Evolutionary conservation across 2,888 invertebrate genomes (phyloP).

Genomic region (Elysia crispata): DNA sequence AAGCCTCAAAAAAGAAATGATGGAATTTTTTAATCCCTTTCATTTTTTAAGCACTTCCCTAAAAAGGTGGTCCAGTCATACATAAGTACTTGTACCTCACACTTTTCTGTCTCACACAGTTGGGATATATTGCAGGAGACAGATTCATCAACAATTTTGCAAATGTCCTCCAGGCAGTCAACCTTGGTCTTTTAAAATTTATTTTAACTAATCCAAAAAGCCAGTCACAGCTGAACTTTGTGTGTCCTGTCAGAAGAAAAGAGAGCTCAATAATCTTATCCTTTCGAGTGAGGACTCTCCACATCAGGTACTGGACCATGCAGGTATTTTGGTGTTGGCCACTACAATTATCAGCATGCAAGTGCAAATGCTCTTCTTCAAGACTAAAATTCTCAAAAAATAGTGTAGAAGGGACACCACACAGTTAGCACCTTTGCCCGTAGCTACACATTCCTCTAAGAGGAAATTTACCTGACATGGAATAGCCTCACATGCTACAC

Average conservation of each 20-base stretch:
- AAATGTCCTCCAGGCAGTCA: too few species aligned
- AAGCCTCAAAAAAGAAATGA: too few species aligned
- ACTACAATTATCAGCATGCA: slow-evolving; percentile 43
- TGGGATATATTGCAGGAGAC: too few species aligned
- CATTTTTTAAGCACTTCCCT: too few species aligned
- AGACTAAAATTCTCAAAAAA: background rate
- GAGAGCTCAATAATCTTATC: slow-evolving; percentile 23
- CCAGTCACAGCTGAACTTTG: slow-evolving; percentile 51
- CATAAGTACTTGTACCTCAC: too few species aligned
- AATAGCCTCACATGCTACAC: background rate
- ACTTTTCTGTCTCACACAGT: too few species aligned
- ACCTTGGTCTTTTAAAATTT: too few species aligned
- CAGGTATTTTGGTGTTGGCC: background rate
- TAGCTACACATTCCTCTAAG: background rate
- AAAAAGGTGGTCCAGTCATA: too few species aligned
- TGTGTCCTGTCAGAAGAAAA: slow-evolving; percentile 48
- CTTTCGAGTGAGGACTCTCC: background rate
- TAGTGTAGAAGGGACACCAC: too few species aligned
- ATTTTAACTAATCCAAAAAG: slow-evolving; percentile 53
- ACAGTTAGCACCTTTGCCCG: too few species aligned
- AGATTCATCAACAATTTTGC: too few species aligned
- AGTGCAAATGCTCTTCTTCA: background rate
- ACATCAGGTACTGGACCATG: background rate
- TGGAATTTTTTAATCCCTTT: too few species aligned
- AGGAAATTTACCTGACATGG: background rate